A percentile compares a stretch with the other conserved stretches of the same genome.
Evolutionary conservation across 2,797 vertebrate genomes (phyloP).

Genomic region (Phalanger gymnotis): DNA sequence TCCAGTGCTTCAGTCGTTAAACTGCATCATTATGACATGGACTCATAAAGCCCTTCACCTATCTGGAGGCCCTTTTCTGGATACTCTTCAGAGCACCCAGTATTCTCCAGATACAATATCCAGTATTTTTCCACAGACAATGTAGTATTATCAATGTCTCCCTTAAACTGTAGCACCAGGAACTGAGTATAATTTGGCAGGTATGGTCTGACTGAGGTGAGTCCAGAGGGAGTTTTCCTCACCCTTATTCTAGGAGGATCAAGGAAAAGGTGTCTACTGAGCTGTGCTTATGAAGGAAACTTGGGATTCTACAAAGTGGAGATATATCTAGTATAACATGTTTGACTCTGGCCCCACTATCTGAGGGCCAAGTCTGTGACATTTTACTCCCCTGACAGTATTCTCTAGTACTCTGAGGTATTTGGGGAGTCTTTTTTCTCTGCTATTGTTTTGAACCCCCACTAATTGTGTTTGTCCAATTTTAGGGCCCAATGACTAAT

Average conservation of each 20-base stretch:
- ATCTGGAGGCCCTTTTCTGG: background rate
- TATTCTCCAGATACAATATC: no score
- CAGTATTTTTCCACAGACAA: no score
- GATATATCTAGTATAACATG: no score
- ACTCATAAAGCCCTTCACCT: background rate
- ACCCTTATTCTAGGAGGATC: no score
- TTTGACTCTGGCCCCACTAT: background rate
- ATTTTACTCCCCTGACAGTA: background rate
- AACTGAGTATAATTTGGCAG: background rate
- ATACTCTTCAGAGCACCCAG: background rate
- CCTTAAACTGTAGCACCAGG: background rate
- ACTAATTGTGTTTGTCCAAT: background rate
- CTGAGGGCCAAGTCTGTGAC: background rate
- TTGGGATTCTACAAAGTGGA: background rate
- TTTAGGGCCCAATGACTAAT: background rate
- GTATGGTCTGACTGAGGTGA: background rate
- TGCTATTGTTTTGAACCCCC: background rate
- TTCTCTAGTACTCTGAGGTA: background rate
- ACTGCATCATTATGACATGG: no score
- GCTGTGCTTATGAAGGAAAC: no score
- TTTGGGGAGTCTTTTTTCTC: background rate
- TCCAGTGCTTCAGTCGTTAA: no score
- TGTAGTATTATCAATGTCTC: background rate
- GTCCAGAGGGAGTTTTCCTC: no score
- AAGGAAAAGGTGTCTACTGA: no score